Percentiles rank a stretch among this genome's conserved stretches.
phyloP scores from a whole-genome alignment of 2,888 invertebrate species.

The Calameuta idolon region DNA sequence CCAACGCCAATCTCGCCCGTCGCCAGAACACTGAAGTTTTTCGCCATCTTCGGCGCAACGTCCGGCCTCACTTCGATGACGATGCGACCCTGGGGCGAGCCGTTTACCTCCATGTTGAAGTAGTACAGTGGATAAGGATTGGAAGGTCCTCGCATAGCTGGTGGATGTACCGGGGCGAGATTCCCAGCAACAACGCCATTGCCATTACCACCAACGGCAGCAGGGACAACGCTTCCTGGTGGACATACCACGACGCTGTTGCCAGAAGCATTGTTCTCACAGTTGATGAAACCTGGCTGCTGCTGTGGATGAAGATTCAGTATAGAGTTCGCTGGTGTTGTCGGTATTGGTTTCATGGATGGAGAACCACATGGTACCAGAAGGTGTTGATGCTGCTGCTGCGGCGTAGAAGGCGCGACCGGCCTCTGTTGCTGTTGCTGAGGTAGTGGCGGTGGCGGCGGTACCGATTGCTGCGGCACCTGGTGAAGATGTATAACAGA shows the following conservation, averaged over 20 bases:
- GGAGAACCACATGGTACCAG: conserved; percentile 62
- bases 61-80: conserved; percentile 83
- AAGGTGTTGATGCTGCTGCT: conserved; percentile 37
- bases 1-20: conserved; percentile 81
- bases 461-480: conserved; percentile 48
- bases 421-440: conserved; percentile 44
- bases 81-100: conserved; percentile 77
- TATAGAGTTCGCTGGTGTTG: conserved; percentile 49
- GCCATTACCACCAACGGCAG: conserved; percentile 55
- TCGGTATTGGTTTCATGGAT: conserved; percentile 53
- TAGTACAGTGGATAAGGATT: conserved; percentile 79
- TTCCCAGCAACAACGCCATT: conserved; percentile 7
- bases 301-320: conserved; percentile 46
- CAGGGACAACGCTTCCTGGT: conserved; percentile 62
- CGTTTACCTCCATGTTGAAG: conserved; percentile 82
- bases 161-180: conserved; percentile 35
- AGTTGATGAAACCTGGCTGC: conserved; percentile 57
- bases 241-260: conserved; percentile 53
- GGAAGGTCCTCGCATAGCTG: conserved; percentile 69
- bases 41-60: conserved; percentile 84
- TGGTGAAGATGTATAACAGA: conserved; percentile 24
- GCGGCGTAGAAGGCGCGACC: conserved; percentile 33
- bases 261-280: conserved; percentile 36
- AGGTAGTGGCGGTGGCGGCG: conserved; percentile 57
- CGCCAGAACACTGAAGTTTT: conserved; percentile 80